Base-by-base conservation (phyloP, 2,113 vertebrate species). In the Apaloderma vittatum region DNA sequence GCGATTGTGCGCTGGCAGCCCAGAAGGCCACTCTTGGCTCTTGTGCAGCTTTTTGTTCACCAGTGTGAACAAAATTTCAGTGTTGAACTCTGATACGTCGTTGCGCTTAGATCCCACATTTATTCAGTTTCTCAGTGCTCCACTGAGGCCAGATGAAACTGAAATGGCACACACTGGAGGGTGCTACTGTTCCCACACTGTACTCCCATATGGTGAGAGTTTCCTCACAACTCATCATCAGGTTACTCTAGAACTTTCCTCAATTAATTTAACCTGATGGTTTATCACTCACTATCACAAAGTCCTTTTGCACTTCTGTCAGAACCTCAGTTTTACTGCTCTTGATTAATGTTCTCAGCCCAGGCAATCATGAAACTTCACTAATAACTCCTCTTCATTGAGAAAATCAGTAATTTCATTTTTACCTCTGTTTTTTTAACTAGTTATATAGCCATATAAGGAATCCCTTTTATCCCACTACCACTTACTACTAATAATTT, bases 371-470 rank as follows among this genome's bases (percentile, higher is more conserved):
- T 20, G 36, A 52, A 57, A 68, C 34, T 75, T 40, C 67, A 82
- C 34, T 72, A 67, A 34, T 27, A 86, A 67, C 8, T 29, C 15
- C 15, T 58, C 52, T 57, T 65, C 34, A 45, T 21, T 49, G 49
- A 72, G 45, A 72, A 90, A 78, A 88, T 3, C 0, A 2, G 61
- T 32, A 0, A 48, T 70, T 86, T 76, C 0, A 0, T 37, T 37
- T 65, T 73, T 65, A 65, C 14, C 18, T 57, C 67, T 21, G 20
- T 57, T 48, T 70, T 43, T 78, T 88, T n/a, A 84, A 37, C 17
- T 37, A 73, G 20, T 67, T 43, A 80, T 11, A 36, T 8, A 76
- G 17, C 18, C 20, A 32, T 16, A 40, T 34, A 46, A 73, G 17
- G 32, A 94, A 37, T 11, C 27, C 29, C 37, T 92, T 84, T 37